A percentile compares a stretch with the other conserved stretches of the same genome.
Conservation (phyloP, 2,797 vertebrate genomes). For the Discoglossus pictus region DNA sequence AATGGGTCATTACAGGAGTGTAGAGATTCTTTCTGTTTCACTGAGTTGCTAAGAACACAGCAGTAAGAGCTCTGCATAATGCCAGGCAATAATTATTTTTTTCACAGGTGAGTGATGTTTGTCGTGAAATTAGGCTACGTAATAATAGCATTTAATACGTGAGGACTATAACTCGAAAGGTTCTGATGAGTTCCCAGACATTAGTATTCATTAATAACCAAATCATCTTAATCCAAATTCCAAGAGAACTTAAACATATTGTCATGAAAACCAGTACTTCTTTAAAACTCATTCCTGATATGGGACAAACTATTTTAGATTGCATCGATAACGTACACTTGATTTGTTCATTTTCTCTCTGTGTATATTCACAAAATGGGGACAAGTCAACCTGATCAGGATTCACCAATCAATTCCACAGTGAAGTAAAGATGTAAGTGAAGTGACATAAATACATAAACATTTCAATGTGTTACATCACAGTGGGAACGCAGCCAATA, state of each 20-base stretch:
- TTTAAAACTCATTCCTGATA: slow-evolving; percentile 2
- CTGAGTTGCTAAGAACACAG: slow-evolving; percentile 59
- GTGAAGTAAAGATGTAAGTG: slow-evolving; percentile 20
- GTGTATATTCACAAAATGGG: slow-evolving; percentile 19
- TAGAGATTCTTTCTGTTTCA: slow-evolving; percentile 61
- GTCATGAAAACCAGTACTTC: slow-evolving; percentile 3
- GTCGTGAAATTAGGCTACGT: slow-evolving; percentile 31
- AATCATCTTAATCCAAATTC: slow-evolving; percentile 20
- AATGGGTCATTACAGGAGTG: slow-evolving; percentile 62
- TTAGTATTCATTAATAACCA: slow-evolving; percentile 22
- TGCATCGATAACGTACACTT: slow-evolving; percentile 24
- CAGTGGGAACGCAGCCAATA: slow-evolving; percentile 17
- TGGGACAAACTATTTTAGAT: slow-evolving; percentile 23
- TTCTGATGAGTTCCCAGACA: slow-evolving; percentile 3
- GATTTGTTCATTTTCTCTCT: slow-evolving; percentile 19
- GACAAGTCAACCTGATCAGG: slow-evolving; percentile 2
- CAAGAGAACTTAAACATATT: background rate
- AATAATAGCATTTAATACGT: background rate
- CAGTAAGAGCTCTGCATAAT: slow-evolving; percentile 63
- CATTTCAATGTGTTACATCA: slow-evolving; percentile 10
- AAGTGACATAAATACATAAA: slow-evolving; percentile 7
- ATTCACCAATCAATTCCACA: slow-evolving; percentile 11
- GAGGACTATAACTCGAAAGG: background rate
- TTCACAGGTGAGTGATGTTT: slow-evolving; percentile 62
- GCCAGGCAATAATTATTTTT: slow-evolving; percentile 74